Evolutionary conservation across 2,888 invertebrate species (phyloP).

Genomic region (Conchocele bisecta): DNA sequence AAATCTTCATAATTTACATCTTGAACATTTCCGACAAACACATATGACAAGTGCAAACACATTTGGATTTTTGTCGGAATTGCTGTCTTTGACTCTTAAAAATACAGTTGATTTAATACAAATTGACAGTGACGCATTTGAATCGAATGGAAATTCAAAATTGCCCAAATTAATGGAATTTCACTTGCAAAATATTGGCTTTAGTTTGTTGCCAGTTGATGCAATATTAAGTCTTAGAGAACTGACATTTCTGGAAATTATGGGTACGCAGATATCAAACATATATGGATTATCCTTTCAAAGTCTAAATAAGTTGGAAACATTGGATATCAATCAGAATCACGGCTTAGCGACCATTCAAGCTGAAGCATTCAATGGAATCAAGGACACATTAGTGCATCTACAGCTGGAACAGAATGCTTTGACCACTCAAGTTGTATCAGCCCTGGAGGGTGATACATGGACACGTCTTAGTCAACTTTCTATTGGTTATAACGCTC

Average conservation of each 20-base stretch:
- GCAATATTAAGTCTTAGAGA: conserved; percentile 20
- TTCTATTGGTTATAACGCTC: conserved; percentile 57
- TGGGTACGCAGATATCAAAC: conserved; percentile 23
- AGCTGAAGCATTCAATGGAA: conserved; percentile 30
- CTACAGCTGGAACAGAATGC: conserved; percentile 29
- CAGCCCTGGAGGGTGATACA: conserved; percentile 21
- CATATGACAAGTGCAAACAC: conserved; percentile 24
- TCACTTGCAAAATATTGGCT: not conserved
- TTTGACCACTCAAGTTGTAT: no score
- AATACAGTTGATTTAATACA: conserved; percentile 23
- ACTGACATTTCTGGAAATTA: conserved; percentile 19
- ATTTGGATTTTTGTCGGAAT: conserved; percentile 43
- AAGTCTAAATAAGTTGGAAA: conserved; percentile 22
- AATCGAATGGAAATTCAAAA: no score
- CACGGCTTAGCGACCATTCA: conserved; percentile 14
- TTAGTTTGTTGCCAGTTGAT: conserved; percentile 29
- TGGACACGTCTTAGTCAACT: conserved; percentile 60
- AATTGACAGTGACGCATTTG: conserved; percentile 27
- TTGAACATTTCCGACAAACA: conserved; percentile 52
- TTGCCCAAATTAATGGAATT: conserved; percentile 19
- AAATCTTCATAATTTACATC: conserved; percentile 48
- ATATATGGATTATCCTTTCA: conserved; percentile 24
- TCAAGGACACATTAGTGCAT: conserved; percentile 36
- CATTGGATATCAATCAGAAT: conserved; percentile 30
- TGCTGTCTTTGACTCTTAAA: conserved; percentile 50